phyloP scores from a whole-genome alignment of 92 coral and sea anemone species.

The Montipora capitata region DNA sequence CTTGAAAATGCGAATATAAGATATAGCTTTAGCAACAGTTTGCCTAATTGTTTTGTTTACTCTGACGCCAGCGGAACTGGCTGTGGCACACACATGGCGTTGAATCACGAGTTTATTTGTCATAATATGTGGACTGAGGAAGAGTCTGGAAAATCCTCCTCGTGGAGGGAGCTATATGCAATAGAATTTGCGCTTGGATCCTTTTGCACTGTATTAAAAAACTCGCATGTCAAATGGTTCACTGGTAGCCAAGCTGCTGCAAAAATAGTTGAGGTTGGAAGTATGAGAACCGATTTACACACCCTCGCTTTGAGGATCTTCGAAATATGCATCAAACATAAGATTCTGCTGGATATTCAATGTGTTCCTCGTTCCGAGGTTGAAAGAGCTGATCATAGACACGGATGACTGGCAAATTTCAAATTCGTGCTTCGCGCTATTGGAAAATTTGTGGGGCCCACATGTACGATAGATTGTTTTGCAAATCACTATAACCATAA shows the following conservation, averaged over 20 bases:
- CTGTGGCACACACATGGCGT: not conserved
- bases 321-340: not conserved
- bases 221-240: conserved; percentile 34
- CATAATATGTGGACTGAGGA: conserved; percentile 11
- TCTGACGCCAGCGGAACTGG: conserved; percentile 48
- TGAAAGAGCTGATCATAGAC: not conserved
- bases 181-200: not conserved
- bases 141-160: not conserved
- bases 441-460: not conserved
- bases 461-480: not conserved
- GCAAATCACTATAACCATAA: not conserved
- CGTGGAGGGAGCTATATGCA: not conserved
- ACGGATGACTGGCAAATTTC: not conserved
- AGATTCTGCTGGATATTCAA: not conserved
- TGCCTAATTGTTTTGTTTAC: conserved; percentile 7
- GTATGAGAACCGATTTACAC: not conserved
- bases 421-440: no score
- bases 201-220: not conserved
- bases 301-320: not conserved
- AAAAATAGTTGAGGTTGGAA: conserved; percentile 15
- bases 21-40: not conserved
- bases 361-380: not conserved
- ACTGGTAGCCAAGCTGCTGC: conserved; percentile 24
- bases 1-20: not conserved
- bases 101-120: conserved; percentile 2